phyloP scores from a whole-genome alignment of 2,888 invertebrate genomes.

The Lycophotia porphyrea region DNA sequence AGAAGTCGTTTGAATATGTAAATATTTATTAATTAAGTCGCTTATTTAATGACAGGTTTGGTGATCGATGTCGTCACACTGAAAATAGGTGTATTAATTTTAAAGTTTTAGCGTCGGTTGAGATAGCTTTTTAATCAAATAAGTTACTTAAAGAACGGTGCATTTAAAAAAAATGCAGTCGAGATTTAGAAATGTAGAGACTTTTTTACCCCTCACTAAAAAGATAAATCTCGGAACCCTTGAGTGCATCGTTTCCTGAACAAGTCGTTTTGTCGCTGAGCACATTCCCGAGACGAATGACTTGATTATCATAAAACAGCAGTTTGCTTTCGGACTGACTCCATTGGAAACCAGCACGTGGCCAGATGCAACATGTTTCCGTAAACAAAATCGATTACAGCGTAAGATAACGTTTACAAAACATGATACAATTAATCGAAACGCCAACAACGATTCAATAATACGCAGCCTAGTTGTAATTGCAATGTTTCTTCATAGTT shows the following conservation, averaged over 20 bases:
- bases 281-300: conserved; percentile 84
- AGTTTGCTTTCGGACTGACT: conserved; percentile 80
- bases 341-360: conserved; percentile 80
- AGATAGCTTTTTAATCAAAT: neutral
- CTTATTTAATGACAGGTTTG: conserved; percentile 25
- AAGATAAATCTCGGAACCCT: conserved; percentile 79
- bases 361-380: conserved; percentile 66
- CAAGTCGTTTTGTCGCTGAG: conserved; percentile 88
- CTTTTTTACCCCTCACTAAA: conserved; percentile 63
- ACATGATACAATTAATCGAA: conserved; percentile 57
- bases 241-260: conserved; percentile 86
- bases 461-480: conserved; percentile 34
- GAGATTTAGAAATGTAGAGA: neutral
- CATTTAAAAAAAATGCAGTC: conserved; percentile 4
- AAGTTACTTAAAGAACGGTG: neutral
- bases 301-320: conserved; percentile 87
- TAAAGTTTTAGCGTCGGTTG: neutral
- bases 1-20: conserved; percentile 30
- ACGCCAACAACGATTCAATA: conserved; percentile 51
- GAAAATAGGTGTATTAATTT: conserved; percentile 2
- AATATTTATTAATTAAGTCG: conserved; percentile 28
- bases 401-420: conserved; percentile 51
- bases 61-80: conserved; percentile 11
- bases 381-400: conserved; percentile 61
- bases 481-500: conserved; percentile 42